phyloP scores from a whole-genome alignment of 2,888 invertebrate species.

The Oscheius sp. region DNA sequence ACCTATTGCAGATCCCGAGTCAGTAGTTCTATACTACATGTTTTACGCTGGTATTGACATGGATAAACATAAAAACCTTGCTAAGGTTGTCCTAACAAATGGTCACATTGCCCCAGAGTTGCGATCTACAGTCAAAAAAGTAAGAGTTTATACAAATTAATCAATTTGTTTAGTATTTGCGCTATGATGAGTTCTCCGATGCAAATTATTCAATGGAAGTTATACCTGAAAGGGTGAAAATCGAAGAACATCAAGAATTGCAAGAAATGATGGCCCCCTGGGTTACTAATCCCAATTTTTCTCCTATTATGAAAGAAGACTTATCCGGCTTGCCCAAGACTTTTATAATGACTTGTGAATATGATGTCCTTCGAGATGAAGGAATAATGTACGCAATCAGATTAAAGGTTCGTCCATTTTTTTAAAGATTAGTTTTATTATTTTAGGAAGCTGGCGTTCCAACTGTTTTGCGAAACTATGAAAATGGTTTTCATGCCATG shows the following conservation, averaged over 20 bases:
- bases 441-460: conserved; percentile 53
- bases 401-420: conserved; percentile 49
- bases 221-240: conserved; percentile 29
- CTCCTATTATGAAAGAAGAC: conserved; percentile 69
- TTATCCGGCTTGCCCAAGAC: conserved; percentile 67
- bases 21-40: conserved; percentile 57
- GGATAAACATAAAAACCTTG: conserved; percentile 43
- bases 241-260: conserved; percentile 30
- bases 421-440: background rate
- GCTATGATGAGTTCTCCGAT: background rate
- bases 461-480: conserved; percentile 58
- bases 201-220: conserved; percentile 32
- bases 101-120: conserved; percentile 44
- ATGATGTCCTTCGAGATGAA: conserved; percentile 72
- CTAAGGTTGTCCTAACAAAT: conserved; percentile 50
- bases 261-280: conserved; percentile 44
- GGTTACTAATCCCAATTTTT: conserved; percentile 67
- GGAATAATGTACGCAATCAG: conserved; percentile 70
- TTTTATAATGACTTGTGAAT: conserved; percentile 71
- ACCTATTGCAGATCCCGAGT: conserved; percentile 46
- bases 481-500: conserved; percentile 62
- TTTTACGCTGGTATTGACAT: conserved; percentile 59
- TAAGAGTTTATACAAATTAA: background rate
- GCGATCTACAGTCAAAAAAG: background rate
- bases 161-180: background rate